phyloP scores from a whole-genome alignment of 2,888 invertebrate genomes.

The Lycocerus yunnanus region DNA sequence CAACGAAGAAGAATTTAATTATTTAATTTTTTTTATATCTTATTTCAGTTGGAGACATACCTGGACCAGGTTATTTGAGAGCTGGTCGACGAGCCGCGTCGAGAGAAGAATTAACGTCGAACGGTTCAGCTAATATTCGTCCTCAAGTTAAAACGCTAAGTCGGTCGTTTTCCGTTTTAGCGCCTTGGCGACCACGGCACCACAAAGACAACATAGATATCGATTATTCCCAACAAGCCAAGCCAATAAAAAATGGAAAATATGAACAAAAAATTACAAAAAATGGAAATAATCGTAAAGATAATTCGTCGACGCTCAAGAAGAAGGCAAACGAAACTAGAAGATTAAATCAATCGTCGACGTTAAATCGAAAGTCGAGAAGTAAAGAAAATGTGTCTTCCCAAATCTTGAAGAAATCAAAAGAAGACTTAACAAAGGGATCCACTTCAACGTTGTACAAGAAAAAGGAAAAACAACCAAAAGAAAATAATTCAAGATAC shows the following conservation, averaged over 20 bases:
- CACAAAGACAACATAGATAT: conserved; percentile 76
- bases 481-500: conserved; percentile 54
- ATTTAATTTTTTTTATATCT: neutral
- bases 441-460: conserved; percentile 52
- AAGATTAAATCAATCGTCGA: conserved; percentile 47
- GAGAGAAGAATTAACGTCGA: conserved; percentile 75
- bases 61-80: conserved; percentile 64
- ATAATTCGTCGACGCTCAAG: conserved; percentile 49
- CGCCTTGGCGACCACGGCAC: conserved; percentile 82
- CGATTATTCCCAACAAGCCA: conserved; percentile 72
- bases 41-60: conserved; percentile 77
- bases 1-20: neutral
- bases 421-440: conserved; percentile 47
- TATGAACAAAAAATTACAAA: conserved; percentile 49
- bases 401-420: conserved; percentile 44
- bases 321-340: conserved; percentile 59
- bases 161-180: conserved; percentile 79
- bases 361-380: conserved; percentile 56
- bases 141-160: conserved; percentile 74
- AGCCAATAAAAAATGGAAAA: conserved; percentile 54
- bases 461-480: conserved; percentile 55
- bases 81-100: conserved; percentile 68
- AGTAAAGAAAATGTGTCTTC: conserved; percentile 50
- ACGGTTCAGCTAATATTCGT: conserved; percentile 63
- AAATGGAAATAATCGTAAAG: conserved; percentile 49